Evolutionary conservation across 1,140 invertebrate species (phyloP).

Genomic region (Drosophila triauraria): DNA sequence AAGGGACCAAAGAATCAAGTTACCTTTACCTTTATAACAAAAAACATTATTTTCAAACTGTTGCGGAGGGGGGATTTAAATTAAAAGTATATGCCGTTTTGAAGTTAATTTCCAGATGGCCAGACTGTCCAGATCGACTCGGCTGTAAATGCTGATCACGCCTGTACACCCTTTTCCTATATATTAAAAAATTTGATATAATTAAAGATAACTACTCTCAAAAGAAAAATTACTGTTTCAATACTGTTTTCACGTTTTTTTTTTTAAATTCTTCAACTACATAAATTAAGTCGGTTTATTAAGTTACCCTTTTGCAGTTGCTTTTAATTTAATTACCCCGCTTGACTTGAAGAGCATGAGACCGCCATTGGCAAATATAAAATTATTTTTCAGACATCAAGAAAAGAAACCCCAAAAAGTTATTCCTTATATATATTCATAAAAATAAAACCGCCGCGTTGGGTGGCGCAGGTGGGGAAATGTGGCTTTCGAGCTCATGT

Average conservation of each 20-base stretch:
- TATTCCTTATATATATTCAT: slow-evolving; percentile 38
- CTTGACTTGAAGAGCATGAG: not conserved
- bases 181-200: too few relatives aligned
- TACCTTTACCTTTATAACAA: too few relatives aligned
- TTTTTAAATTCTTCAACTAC: not conserved
- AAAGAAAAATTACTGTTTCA: not conserved
- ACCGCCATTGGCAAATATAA: not conserved
- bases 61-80: too few relatives aligned
- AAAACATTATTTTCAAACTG: too few relatives aligned
- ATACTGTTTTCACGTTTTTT: not conserved
- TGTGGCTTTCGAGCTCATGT: slow-evolving; percentile 25
- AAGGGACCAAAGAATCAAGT: not conserved
- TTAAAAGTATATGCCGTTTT: too few relatives aligned
- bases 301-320: not conserved
- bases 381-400: slow-evolving; percentile 17
- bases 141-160: too few relatives aligned
- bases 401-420: not conserved
- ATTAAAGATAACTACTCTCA: not conserved
- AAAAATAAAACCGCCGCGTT: not conserved
- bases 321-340: not conserved
- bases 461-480: not conserved
- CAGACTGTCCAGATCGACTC: not conserved
- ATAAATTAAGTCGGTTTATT: not conserved
- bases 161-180: not conserved
- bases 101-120: too few relatives aligned